Base-by-base conservation (phyloP, 2,797 vertebrate genomes). In the Helarctos malayanus region DNA sequence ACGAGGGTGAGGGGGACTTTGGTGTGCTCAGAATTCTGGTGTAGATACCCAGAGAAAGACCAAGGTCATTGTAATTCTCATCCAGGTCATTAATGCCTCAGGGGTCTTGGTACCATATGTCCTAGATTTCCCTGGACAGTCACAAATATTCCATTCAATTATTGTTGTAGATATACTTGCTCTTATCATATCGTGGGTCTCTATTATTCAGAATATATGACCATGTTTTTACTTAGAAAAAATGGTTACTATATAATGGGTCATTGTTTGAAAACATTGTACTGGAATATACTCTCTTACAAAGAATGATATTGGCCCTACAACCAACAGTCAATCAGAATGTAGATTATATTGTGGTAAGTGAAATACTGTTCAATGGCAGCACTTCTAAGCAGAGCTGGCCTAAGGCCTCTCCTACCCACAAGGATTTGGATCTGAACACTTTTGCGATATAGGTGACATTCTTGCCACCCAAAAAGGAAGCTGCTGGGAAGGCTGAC, bases 121-220 rank as follows among this genome's bases (percentile, higher is more conserved):
- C 73, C 71, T 96, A 91, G 56, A 94, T 97, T 97, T 95, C 92
- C 79, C 92, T 95, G 83, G 89, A 93, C n/a, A 94, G 87, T 81
- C 32, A 89, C 80, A 95, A 32, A 93, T 92, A 95, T 56, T 88
- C 32, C 79, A 94, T 95, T 95, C 38, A 75, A n/a, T 81, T 93
- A 81, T 69, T 96, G 49, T 88, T 82, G 27, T 65, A 29, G 54
- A 27, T 92, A 79, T 4, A 57, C 25, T 89, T 94, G 92, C 49
- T 91, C 45, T 84, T 79, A 41, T 94, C 68, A 89, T 47, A 41
- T 27, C 13, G 23, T 73, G n/a, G 9, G 23, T 81, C 59, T 84
- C 56, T 80, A 41, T 73, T 90, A 76, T 78, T 95, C 29, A 78
- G 80, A 96, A 92, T 68, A 87, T 45, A 56, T 86, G n/a, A 63